These are phyloP conservation scores for Pemphredon lugubris DNA, from an alignment of 2,888 invertebrate species.

Conservation along the genomic window DNA sequence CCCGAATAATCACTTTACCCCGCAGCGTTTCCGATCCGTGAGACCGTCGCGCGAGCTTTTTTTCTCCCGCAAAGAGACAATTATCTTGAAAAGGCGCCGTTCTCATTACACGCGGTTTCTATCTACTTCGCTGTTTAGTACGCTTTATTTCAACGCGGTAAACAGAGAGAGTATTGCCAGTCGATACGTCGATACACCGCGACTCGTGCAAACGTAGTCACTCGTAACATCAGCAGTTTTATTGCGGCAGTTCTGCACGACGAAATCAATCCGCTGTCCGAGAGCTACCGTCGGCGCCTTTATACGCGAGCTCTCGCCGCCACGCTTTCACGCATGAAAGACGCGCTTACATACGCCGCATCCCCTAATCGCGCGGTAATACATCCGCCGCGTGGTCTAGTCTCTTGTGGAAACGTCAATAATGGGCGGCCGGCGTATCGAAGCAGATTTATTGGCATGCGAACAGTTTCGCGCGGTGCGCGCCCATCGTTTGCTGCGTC, in stretches of 20 bases:
- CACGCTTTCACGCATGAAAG: slow-evolving; percentile 40
- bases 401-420: slow-evolving; percentile 64
- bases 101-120: too few relatives aligned
- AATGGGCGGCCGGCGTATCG: slow-evolving; percentile 51
- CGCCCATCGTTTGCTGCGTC: slow-evolving; percentile 50
- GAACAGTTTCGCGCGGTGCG: slow-evolving; percentile 39
- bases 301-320: slow-evolving; percentile 13
- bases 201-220: background rate
- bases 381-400: slow-evolving; percentile 60
- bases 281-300: background rate
- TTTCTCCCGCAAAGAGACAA: too few relatives aligned
- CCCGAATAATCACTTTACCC: too few relatives aligned
- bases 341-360: slow-evolving; percentile 11
- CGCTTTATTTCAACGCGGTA: background rate
- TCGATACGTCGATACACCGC: background rate
- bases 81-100: too few relatives aligned
- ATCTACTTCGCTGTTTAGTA: too few relatives aligned
- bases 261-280: too few relatives aligned
- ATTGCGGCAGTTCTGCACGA: background rate
- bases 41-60: too few relatives aligned
- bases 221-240: background rate
- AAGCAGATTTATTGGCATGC: slow-evolving; percentile 62
- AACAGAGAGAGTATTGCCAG: background rate
- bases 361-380: slow-evolving; percentile 59
- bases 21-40: too few relatives aligned